Evolutionary conservation across 1,140 invertebrate genomes (phyloP).

Genomic region (Drosophila orena): DNA sequence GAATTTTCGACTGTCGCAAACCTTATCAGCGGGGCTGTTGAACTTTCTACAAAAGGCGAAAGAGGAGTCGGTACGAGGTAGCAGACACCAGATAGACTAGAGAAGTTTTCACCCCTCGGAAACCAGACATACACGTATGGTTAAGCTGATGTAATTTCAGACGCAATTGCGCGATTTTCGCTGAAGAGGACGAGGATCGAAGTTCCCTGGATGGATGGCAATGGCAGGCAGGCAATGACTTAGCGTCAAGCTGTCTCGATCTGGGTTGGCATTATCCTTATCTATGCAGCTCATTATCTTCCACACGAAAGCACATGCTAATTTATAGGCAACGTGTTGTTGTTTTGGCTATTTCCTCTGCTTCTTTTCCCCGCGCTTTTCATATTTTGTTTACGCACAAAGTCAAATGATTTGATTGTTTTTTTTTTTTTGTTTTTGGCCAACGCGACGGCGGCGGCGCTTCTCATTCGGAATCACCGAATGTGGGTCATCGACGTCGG

Average conservation of each 20-base stretch:
- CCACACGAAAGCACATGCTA: constrained; percentile 19
- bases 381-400: constrained; percentile 68
- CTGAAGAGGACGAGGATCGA: constrained; percentile 29
- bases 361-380: constrained; percentile 50
- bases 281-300: constrained; percentile 24
- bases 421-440: constrained; percentile 24
- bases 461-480: constrained; percentile 31
- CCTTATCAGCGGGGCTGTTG: constrained; percentile 48
- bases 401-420: constrained; percentile 53
- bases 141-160: constrained; percentile 39
- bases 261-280: constrained; percentile 19
- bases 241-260: constrained; percentile 56
- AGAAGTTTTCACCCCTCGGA: constrained; percentile 2
- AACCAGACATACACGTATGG: background rate
- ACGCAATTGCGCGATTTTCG: constrained; percentile 22
- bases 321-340: constrained; percentile 40
- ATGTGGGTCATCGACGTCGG: constrained; percentile 74
- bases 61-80: constrained; percentile 4
- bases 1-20: constrained; percentile 25
- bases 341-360: constrained; percentile 42
- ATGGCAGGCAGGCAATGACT: constrained; percentile 21
- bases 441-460: constrained; percentile 26
- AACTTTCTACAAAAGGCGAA: constrained; percentile 19
- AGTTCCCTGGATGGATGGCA: constrained; percentile 3
- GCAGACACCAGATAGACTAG: constrained; percentile 6